A percentile compares a stretch with the other conserved stretches of the same genome.
phyloP scores from a whole-genome alignment of 2,888 invertebrate genomes.

The Synergus gifuensis region DNA sequence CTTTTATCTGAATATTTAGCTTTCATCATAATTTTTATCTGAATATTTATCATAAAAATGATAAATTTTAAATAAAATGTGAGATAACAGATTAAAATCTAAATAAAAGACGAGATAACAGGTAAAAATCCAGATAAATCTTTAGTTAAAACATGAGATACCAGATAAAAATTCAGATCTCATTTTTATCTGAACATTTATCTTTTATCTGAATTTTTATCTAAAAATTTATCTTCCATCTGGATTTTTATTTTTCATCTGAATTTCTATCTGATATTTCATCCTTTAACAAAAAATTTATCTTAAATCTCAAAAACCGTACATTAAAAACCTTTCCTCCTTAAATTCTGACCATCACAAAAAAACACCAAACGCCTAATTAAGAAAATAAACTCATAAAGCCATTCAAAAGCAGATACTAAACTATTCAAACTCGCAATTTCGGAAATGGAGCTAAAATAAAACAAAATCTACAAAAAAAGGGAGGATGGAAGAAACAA shows the following conservation, averaged over 20 bases:
- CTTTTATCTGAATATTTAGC: too few relatives aligned
- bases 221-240: too few relatives aligned
- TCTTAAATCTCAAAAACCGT: background rate
- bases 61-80: background rate
- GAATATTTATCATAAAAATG: too few relatives aligned
- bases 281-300: background rate
- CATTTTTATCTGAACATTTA: too few relatives aligned
- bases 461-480: background rate
- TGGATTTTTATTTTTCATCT: too few relatives aligned
- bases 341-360: background rate
- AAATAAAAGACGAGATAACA: too few relatives aligned
- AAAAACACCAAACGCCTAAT: background rate
- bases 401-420: slow-evolving; percentile 46
- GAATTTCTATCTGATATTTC: background rate
- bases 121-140: too few relatives aligned
- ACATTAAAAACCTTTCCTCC: background rate
- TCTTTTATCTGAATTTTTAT: background rate
- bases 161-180: too few relatives aligned
- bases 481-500: background rate
- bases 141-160: too few relatives aligned
- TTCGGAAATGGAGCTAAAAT: background rate
- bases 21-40: too few relatives aligned
- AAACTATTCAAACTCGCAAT: background rate
- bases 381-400: slow-evolving; percentile 16
- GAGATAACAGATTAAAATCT: too few relatives aligned